These are phyloP conservation scores for Drosophila kurseongensis DNA, from an alignment of 1,140 invertebrate species.

Conservation along the genomic window DNA sequence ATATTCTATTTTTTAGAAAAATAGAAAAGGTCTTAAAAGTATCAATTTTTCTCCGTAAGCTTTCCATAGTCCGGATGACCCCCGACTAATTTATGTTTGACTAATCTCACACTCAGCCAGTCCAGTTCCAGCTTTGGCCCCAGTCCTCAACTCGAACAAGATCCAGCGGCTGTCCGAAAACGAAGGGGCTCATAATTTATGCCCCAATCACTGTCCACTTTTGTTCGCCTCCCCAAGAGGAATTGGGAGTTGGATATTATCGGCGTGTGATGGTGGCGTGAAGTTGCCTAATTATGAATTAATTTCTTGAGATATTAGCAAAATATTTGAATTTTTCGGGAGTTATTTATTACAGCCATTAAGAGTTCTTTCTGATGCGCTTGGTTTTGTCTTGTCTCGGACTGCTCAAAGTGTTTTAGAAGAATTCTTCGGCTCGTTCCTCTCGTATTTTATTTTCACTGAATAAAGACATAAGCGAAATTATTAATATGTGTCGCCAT, in stretches of 20 bases:
- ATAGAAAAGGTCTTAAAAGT: background rate
- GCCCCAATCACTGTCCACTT: slow-evolving; percentile 59
- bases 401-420: slow-evolving; percentile 50
- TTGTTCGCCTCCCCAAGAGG: slow-evolving; percentile 25
- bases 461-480: slow-evolving; percentile 72
- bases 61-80: slow-evolving; percentile 42
- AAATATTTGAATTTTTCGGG: slow-evolving; percentile 57
- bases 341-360: slow-evolving; percentile 57
- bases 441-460: slow-evolving; percentile 11
- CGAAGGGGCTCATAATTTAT: slow-evolving; percentile 54
- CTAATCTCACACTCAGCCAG: slow-evolving; percentile 37
- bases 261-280: slow-evolving; percentile 35
- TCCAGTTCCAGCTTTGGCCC: slow-evolving; percentile 4
- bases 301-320: slow-evolving; percentile 66
- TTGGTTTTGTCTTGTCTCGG: slow-evolving; percentile 43
- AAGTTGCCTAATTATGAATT: slow-evolving; percentile 71
- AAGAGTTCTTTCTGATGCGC: slow-evolving; percentile 47
- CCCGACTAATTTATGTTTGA: slow-evolving; percentile 52
- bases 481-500: slow-evolving; percentile 53
- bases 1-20: too few relatives aligned
- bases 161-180: slow-evolving; percentile 28
- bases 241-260: slow-evolving; percentile 19
- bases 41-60: background rate
- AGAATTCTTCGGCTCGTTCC: slow-evolving; percentile 3
- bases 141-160: slow-evolving; percentile 14